Evolutionary conservation across 2,797 vertebrate genomes (phyloP).

Genomic region (Agapornis canus): DNA sequence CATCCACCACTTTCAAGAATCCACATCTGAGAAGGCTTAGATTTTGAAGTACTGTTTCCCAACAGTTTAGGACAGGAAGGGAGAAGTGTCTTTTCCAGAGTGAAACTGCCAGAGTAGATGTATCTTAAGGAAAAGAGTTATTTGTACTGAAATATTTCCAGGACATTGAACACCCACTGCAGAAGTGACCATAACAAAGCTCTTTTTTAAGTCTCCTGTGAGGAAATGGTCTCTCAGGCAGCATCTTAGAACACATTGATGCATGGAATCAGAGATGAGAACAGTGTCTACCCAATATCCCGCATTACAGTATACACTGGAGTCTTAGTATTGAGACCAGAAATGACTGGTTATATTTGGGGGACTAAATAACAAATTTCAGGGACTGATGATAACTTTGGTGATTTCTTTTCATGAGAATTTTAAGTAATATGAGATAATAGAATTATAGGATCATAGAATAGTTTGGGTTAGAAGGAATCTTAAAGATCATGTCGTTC

Average conservation of each 20-base stretch:
- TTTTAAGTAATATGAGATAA: background rate
- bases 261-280: background rate
- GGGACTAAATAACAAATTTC: background rate
- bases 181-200: background rate
- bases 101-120: background rate
- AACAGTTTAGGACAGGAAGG: background rate
- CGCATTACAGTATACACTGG: accelerated
- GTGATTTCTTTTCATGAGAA: background rate
- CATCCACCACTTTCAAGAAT: background rate
- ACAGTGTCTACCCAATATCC: background rate
- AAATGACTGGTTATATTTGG: background rate
- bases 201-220: background rate
- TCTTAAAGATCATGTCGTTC: background rate
- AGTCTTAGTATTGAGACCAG: background rate
- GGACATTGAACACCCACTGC: background rate
- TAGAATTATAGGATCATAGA: background rate
- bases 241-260: background rate
- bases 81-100: background rate
- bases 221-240: background rate
- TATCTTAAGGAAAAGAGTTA: background rate
- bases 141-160: background rate
- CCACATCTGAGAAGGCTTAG: background rate
- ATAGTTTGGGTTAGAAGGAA: background rate
- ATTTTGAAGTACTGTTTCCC: background rate
- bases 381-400: background rate